phyloP scores from a whole-genome alignment of 1,140 invertebrate species.

The Diabrotica virgifera region DNA sequence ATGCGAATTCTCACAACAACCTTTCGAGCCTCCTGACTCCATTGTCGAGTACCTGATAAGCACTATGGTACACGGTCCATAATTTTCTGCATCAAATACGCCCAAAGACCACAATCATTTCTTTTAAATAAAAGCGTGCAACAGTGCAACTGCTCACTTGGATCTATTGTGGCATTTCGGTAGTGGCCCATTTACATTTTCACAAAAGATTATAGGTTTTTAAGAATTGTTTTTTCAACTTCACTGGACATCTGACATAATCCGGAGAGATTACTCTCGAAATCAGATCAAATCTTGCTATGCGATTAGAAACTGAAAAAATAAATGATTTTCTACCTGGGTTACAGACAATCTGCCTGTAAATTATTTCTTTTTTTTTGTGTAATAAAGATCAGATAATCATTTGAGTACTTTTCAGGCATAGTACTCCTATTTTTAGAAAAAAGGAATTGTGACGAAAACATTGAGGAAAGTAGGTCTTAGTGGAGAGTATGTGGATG shows the following conservation, averaged over 20 bases:
- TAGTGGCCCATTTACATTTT: conserved; percentile 7
- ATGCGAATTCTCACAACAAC: too few species aligned
- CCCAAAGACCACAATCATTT: conserved; percentile 4
- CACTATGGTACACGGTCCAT: background rate
- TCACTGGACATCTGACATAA: conserved; percentile 6
- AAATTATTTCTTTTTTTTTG: conserved; percentile 10
- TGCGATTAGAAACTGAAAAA: conserved; percentile 7
- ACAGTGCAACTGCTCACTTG: conserved; percentile 4
- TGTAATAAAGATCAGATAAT: background rate
- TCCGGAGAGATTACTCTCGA: conserved; percentile 12
- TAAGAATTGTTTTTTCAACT: conserved; percentile 11
- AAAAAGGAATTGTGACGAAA: too few species aligned
- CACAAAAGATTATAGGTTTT: conserved; percentile 16
- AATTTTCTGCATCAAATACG: background rate
- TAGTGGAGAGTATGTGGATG: too few species aligned
- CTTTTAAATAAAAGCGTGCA: background rate
- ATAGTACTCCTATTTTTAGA: too few species aligned
- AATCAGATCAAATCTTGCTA: conserved; percentile 10
- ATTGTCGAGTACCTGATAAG: background rate
- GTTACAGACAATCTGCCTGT: background rate
- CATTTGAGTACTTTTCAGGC: too few species aligned
- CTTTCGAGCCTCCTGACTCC: background rate
- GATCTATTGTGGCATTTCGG: conserved; percentile 14
- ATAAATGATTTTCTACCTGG: background rate
- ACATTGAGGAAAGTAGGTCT: too few species aligned